These are phyloP conservation scores for Colistium nudipinnis DNA, from an alignment of 2,113 vertebrate genomes.

Conservation along the genomic window DNA sequence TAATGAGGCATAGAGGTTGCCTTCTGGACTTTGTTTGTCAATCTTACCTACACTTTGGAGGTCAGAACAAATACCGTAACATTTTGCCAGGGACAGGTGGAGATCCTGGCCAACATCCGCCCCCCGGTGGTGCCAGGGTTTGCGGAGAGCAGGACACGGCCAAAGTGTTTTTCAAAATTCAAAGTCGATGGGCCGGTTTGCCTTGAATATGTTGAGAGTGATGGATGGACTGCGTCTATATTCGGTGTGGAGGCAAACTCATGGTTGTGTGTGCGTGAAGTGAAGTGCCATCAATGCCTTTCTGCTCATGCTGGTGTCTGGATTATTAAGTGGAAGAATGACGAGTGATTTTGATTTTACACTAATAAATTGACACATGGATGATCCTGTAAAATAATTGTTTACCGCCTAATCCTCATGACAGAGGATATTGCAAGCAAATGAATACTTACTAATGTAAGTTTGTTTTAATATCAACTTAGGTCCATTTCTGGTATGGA, in stretches of 20 bases:
- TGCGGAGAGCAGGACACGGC: background rate
- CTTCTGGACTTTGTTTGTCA: constrained; percentile 52
- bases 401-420: no score
- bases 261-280: constrained; percentile 21
- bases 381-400: background rate
- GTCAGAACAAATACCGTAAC: constrained; percentile 26
- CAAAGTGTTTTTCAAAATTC: constrained; percentile 3
- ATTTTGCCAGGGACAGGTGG: constrained; percentile 40
- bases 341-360: constrained; percentile 18
- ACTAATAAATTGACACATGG: background rate
- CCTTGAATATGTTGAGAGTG: constrained; percentile 2
- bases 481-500: no score
- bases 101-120: constrained; percentile 17
- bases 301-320: background rate
- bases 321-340: background rate
- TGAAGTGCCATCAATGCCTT: background rate
- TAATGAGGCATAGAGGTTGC: constrained; percentile 62
- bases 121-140: background rate
- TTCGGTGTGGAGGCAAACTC: constrained; percentile 10
- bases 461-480: no score
- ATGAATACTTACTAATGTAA: no score
- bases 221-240: constrained; percentile 13
- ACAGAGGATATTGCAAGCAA: no score
- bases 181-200: background rate
- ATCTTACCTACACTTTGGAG: constrained; percentile 55